A percentile compares a stretch with the other conserved stretches of the same genome.
These are phyloP conservation scores for Nyctibius bracteatus DNA, from an alignment of 2,113 vertebrate species.

Conservation along the genomic window DNA sequence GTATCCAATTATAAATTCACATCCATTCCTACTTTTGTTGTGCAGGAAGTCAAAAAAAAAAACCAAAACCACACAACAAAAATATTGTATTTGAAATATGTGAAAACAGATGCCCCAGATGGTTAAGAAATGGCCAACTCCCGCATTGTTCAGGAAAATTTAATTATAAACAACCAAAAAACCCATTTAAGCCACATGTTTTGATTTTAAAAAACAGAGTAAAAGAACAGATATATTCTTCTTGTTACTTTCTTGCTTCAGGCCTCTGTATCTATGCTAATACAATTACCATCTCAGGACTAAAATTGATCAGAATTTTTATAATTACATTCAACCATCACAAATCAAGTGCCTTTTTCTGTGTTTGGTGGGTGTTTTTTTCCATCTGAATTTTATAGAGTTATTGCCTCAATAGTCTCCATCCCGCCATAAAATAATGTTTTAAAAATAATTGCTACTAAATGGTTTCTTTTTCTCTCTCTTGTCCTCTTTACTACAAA, in stretches of 20 bases:
- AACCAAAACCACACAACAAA: background rate
- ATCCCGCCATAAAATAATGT: background rate
- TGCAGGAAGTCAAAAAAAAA: background rate
- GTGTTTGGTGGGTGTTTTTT: background rate
- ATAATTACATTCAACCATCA: background rate
- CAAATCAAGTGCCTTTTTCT: background rate
- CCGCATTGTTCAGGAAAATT: background rate
- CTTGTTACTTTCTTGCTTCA: background rate
- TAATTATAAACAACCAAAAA: constrained; percentile 5
- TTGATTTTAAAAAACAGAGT: background rate
- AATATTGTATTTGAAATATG: constrained; percentile 3
- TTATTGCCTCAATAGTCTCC: background rate
- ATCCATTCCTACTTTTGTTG: background rate
- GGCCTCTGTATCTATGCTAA: background rate
- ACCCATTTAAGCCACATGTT: background rate
- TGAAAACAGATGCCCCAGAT: constrained; percentile 38
- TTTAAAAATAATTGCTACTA: background rate
- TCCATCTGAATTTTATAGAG: background rate
- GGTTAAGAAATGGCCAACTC: constrained; percentile 8
- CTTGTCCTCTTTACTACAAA: background rate
- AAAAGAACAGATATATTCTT: background rate
- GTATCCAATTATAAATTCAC: background rate
- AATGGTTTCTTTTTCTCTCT: background rate
- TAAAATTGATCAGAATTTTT: background rate
- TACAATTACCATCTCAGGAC: background rate